Conservation (phyloP, 2,113 vertebrate genomes). For the Platysternon megacephalum region DNA sequence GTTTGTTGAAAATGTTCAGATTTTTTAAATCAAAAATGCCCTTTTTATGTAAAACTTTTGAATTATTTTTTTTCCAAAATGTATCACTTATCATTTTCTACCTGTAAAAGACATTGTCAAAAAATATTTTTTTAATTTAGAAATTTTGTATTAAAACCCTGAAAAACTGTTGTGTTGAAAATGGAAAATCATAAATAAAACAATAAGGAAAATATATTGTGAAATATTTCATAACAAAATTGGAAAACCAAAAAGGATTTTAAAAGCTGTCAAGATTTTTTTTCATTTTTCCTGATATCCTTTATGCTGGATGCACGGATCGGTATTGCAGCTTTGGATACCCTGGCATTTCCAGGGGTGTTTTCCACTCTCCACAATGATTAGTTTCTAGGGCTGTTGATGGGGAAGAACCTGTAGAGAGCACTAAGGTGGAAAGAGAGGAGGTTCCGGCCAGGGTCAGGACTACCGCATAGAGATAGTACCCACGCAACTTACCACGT, state of each 20-base stretch:
- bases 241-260: neutral
- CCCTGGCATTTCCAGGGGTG: neutral
- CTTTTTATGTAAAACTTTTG: accelerated
- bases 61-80: neutral
- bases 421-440: neutral
- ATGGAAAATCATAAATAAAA: neutral
- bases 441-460: neutral
- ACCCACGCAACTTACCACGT: neutral
- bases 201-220: neutral
- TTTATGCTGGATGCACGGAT: neutral
- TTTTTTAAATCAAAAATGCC: accelerated
- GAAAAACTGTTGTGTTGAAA: neutral
- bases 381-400: neutral
- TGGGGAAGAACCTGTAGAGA: neutral
- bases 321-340: neutral
- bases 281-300: no score
- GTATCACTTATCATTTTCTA: neutral
- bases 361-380: neutral
- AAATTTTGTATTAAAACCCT: neutral
- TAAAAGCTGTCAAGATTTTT: neutral
- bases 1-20: neutral
- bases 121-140: neutral
- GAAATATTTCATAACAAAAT: neutral
- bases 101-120: neutral
- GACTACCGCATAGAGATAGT: neutral